Conservation (phyloP, 2,113 vertebrate genomes). For the Nesogale talazaci region DNA sequence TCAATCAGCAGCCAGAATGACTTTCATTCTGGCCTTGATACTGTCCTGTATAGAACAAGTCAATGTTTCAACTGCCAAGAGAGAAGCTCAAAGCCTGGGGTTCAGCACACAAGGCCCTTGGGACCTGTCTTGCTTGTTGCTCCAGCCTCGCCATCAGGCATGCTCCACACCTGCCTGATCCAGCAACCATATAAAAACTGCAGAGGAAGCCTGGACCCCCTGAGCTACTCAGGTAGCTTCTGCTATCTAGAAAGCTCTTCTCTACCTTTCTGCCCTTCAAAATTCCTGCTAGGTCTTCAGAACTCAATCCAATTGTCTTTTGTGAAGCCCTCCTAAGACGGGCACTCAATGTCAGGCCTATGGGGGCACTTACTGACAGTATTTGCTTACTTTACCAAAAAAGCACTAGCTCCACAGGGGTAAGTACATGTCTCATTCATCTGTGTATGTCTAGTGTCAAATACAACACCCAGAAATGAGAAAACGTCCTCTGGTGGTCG, state of each 20-base stretch:
- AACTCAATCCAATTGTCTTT: background rate
- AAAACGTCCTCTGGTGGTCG: no score
- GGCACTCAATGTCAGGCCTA: background rate
- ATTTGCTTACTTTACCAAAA: background rate
- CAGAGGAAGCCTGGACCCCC: background rate
- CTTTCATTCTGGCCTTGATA: background rate
- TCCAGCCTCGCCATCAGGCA: background rate
- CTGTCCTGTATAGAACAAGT: background rate
- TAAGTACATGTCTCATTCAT: background rate
- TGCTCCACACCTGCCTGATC: background rate
- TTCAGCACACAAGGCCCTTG: background rate
- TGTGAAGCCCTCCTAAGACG: background rate
- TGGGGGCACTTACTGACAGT: background rate
- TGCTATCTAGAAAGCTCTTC: background rate
- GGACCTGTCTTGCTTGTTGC: background rate
- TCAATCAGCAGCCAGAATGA: background rate
- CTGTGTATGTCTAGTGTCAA: background rate
- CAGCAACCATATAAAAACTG: accelerated
- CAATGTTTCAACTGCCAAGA: background rate
- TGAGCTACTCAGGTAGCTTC: background rate
- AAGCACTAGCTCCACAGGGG: background rate
- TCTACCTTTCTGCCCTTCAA: background rate
- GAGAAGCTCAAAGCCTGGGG: background rate
- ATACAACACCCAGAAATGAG: background rate
- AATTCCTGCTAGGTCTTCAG: background rate